These are phyloP conservation scores for Anarhynchus alexandrinus DNA, from an alignment of 2,113 vertebrate genomes.

Conservation along the genomic window DNA sequence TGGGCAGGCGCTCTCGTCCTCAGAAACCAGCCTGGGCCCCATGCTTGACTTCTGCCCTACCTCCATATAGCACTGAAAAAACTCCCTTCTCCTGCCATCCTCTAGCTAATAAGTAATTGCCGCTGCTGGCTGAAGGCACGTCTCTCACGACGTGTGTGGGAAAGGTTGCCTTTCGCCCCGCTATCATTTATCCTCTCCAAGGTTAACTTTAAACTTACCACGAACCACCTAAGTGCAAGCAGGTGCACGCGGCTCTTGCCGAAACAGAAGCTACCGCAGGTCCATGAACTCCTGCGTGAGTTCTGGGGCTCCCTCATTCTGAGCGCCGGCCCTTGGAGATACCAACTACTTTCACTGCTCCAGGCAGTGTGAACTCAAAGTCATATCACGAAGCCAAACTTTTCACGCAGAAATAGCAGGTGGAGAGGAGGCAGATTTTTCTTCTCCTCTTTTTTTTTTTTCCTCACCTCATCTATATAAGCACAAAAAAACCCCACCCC, in stretches of 20 bases:
- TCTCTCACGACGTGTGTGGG: rapidly evolving
- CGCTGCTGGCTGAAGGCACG: not conserved
- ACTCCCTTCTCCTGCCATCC: not conserved
- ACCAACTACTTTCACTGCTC: not conserved
- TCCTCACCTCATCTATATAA: not conserved
- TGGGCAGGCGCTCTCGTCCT: not conserved
- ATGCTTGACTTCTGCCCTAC: not conserved
- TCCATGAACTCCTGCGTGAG: not conserved
- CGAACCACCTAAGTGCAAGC: not conserved
- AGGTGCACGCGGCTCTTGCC: not conserved
- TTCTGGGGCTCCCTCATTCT: not conserved
- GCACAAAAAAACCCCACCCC: not conserved
- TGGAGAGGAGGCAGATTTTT: not conserved
- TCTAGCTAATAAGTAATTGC: not conserved
- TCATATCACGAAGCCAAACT: not conserved
- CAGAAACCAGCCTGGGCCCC: not conserved
- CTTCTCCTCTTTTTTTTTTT: rapidly evolving
- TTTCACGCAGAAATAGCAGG: not conserved
- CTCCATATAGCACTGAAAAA: not conserved
- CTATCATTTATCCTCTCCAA: not conserved
- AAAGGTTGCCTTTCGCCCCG: not conserved
- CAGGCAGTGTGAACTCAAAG: not conserved
- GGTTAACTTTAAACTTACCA: not conserved
- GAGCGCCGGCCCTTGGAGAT: not conserved
- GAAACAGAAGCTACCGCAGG: not conserved